Evolutionary conservation across 2,797 vertebrate species (phyloP).

Genomic region (Mus minutoides): DNA sequence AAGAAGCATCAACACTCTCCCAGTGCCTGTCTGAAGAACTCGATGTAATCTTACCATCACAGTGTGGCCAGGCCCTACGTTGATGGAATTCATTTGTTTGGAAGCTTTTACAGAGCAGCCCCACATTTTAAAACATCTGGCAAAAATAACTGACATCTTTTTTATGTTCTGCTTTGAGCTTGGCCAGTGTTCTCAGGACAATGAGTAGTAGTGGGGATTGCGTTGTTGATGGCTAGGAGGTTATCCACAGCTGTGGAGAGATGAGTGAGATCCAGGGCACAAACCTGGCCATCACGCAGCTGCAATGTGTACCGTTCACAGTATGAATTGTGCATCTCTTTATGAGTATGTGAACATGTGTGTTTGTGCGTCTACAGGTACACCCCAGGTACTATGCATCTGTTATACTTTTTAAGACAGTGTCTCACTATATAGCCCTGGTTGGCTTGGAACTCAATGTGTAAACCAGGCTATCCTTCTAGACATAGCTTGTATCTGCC

Average conservation of each 20-base stretch:
- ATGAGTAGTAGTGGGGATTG: neutral
- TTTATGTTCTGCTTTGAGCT: neutral
- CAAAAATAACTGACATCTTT: neutral
- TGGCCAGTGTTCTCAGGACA: neutral
- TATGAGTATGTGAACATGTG: neutral
- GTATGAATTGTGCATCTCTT: neutral
- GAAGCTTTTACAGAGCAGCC: neutral
- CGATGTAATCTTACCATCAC: neutral
- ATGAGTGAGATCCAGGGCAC: too few relatives aligned
- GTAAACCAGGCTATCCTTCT: neutral
- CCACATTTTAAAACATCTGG: neutral
- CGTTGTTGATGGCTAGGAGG: neutral
- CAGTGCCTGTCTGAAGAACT: neutral
- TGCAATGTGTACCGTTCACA: neutral
- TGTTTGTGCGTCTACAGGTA: neutral
- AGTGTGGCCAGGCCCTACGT: neutral
- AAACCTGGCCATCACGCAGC: too few relatives aligned
- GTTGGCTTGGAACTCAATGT: neutral
- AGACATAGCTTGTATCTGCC: neutral
- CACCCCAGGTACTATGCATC: neutral
- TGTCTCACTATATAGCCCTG: neutral
- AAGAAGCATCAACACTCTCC: neutral
- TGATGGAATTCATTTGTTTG: neutral
- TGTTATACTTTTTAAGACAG: neutral
- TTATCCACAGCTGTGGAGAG: neutral